These are phyloP conservation scores for Danio albolineatus DNA, from an alignment of 2,797 vertebrate genomes.

Conservation along the genomic window DNA sequence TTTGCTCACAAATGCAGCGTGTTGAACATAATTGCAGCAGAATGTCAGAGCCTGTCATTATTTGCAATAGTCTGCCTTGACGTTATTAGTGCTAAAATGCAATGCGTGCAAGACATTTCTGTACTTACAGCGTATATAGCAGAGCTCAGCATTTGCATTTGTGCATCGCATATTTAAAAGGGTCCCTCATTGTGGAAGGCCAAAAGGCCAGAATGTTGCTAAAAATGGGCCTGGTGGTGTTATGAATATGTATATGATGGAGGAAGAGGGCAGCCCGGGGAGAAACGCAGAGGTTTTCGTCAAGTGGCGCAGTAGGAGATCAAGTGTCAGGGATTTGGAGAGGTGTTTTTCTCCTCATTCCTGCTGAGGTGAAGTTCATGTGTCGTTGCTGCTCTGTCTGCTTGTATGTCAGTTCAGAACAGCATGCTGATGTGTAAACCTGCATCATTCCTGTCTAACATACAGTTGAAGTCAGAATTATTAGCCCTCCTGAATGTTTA, in stretches of 20 bases:
- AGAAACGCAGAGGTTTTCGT: slow-evolving; percentile 66
- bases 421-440: not conserved
- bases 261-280: slow-evolving; percentile 59
- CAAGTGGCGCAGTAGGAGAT: slow-evolving; percentile 62
- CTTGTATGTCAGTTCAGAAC: not conserved
- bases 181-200: slow-evolving; percentile 21
- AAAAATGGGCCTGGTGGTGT: slow-evolving; percentile 58
- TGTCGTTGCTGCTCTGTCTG: not conserved
- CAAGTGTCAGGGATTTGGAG: slow-evolving; percentile 2
- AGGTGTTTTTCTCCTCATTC: not conserved
- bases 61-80: slow-evolving; percentile 8
- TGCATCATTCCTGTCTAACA: not conserved
- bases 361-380: slow-evolving; percentile 14
- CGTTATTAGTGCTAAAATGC: slow-evolving; percentile 37
- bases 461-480: too few relatives aligned
- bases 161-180: slow-evolving; percentile 16
- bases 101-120: not conserved
- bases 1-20: slow-evolving; percentile 28
- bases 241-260: slow-evolving; percentile 74
- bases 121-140: not conserved
- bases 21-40: slow-evolving; percentile 17
- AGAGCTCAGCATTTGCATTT: slow-evolving; percentile 6
- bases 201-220: slow-evolving; percentile 51
- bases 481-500: too few relatives aligned
- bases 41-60: slow-evolving; percentile 26